Conservation (phyloP, 2,113 vertebrate genomes). For the Tachysurus vachellii region DNA sequence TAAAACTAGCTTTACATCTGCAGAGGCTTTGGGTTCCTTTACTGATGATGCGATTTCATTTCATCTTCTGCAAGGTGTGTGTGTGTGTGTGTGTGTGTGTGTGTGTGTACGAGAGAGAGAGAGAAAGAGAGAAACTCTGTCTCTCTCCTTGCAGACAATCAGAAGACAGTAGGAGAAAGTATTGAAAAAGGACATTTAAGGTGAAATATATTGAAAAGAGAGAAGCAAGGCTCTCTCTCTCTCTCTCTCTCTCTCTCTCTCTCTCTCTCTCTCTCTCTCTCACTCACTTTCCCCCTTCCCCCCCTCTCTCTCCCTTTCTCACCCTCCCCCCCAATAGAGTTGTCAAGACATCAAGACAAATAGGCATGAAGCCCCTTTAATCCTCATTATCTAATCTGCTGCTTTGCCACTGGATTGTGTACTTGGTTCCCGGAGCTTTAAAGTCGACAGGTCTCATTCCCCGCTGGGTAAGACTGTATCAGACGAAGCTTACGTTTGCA, state of each 20-base stretch:
- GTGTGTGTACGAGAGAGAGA: not conserved
- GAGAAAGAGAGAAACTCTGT: not conserved
- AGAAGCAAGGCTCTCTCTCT: not conserved
- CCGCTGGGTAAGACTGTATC: constrained; percentile 11
- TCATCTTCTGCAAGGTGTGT: not conserved
- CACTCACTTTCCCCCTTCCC: not conserved
- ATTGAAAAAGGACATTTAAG: constrained; percentile 13
- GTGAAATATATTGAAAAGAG: constrained; percentile 29
- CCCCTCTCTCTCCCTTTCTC: not conserved
- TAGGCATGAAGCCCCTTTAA: constrained; percentile 30
- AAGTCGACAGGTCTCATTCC: constrained; percentile 24
- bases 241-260: not conserved
- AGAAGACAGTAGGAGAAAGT: not conserved
- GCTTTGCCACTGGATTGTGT: constrained; percentile 22
- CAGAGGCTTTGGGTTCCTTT: not conserved
- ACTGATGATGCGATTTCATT: not conserved
- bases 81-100: not conserved
- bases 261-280: not conserved
- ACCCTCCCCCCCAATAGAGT: not conserved
- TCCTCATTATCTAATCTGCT: constrained; percentile 32
- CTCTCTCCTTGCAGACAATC: constrained; percentile 5
- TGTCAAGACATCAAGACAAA: constrained; percentile 34
- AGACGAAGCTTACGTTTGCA: constrained; percentile 11
- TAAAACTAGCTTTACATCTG: not conserved
- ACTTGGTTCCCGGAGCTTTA: constrained; percentile 18